These are phyloP conservation scores for Galaxias olidus DNA, from an alignment of 2,797 vertebrate species.

Conservation along the genomic window DNA sequence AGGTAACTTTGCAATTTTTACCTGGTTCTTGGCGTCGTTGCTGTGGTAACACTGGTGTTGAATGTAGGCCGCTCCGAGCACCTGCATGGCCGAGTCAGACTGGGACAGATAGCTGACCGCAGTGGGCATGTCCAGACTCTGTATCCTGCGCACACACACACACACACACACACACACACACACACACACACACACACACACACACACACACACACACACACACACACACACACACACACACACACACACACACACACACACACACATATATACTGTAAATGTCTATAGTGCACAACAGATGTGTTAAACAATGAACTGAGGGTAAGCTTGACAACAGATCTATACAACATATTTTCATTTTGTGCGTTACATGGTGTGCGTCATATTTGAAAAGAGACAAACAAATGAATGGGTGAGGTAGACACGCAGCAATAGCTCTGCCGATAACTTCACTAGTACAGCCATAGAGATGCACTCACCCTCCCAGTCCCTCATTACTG, in stretches of 20 bases:
- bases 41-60: constrained; percentile 97
- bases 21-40: constrained; percentile 78
- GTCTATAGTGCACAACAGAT: no score
- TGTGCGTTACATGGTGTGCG: no score
- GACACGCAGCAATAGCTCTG: no score
- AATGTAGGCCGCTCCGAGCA: constrained; percentile 89
- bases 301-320: no score
- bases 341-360: no score
- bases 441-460: no score
- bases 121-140: constrained; percentile 84
- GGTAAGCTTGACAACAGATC: no score
- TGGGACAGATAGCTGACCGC: constrained; percentile 90
- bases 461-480: constrained; percentile 72
- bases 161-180: constrained; percentile 5
- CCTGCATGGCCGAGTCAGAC: constrained; percentile 83
- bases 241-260: no score
- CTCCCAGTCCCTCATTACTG: constrained; percentile 74
- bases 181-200: constrained; percentile 13
- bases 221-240: constrained; percentile 18
- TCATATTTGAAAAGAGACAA: neutral
- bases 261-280: no score
- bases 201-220: constrained; percentile 13
- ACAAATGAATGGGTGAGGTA: no score
- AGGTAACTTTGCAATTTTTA: constrained; percentile 33
- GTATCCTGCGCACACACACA: constrained; percentile 70